phyloP scores from a whole-genome alignment of 2,888 invertebrate species.

The Sussaba pulchella region DNA sequence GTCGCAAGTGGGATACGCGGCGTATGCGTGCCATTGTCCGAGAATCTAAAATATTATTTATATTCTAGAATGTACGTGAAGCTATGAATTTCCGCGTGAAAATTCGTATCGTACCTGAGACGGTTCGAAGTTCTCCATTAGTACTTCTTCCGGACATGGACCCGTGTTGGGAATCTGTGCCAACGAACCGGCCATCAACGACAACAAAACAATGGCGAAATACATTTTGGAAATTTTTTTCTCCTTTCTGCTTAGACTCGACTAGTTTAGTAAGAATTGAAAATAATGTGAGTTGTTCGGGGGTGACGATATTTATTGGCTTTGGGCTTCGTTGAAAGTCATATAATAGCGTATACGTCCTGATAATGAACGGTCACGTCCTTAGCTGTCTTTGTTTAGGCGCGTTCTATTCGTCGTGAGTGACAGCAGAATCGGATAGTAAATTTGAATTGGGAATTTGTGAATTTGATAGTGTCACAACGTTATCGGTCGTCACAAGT shows the following conservation, averaged over 20 bases:
- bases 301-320: background rate
- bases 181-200: background rate
- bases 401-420: background rate
- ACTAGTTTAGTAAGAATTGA: no score
- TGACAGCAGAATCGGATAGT: no score
- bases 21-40: conserved; percentile 35
- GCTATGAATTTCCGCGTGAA: no score
- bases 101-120: conserved; percentile 84
- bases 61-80: no score
- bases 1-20: background rate
- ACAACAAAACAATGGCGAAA: background rate
- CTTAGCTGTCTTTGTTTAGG: no score
- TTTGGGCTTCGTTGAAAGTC: background rate
- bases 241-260: no score
- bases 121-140: conserved; percentile 87
- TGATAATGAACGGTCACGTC: no score
- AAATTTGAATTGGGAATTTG: no score
- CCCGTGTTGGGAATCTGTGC: conserved; percentile 88
- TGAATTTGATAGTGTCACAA: no score
- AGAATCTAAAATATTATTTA: background rate
- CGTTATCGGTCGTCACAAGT: no score
- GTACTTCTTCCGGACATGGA: conserved; percentile 87
- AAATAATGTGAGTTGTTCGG: no score
- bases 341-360: background rate
- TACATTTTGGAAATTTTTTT: background rate